These are phyloP conservation scores for Psettodes erumei DNA, from an alignment of 2,113 vertebrate species.

Conservation along the genomic window DNA sequence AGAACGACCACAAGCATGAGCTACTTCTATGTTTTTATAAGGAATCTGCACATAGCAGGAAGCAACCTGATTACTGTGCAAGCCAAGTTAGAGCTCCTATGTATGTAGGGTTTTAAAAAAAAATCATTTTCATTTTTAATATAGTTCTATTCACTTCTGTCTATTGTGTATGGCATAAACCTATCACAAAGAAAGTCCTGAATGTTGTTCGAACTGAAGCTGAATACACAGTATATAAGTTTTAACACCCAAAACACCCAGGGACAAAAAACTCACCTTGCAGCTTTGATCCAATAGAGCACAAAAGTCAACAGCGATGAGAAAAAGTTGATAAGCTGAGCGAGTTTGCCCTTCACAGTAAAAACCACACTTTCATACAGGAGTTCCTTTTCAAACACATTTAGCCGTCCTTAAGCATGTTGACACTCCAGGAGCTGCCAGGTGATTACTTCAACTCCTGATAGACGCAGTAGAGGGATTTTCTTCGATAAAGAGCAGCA, in stretches of 20 bases:
- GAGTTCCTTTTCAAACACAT: constrained; percentile 27
- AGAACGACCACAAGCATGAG: background rate
- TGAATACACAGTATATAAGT: background rate
- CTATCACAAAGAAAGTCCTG: background rate
- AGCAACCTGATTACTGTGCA: background rate
- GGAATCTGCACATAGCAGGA: background rate
- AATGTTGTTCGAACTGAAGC: background rate
- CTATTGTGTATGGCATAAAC: background rate
- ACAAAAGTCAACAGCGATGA: constrained; percentile 8
- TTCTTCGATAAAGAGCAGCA: background rate
- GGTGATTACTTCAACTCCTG: background rate
- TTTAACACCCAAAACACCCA: background rate
- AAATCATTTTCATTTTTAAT: too few species aligned
- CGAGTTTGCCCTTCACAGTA: constrained; percentile 21
- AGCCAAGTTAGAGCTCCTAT: background rate
- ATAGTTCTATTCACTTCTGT: background rate
- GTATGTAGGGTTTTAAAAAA: too few species aligned
- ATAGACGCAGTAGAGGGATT: background rate
- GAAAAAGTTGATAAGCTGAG: constrained; percentile 17
- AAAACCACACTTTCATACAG: constrained; percentile 6
- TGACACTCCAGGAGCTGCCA: background rate
- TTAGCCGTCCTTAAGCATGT: background rate
- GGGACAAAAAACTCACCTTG: constrained; percentile 12
- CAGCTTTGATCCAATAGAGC: constrained; percentile 10
- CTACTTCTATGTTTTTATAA: background rate